Base-by-base conservation (phyloP, 1,140 invertebrate genomes). In the Propsilocerus akamusi region DNA sequence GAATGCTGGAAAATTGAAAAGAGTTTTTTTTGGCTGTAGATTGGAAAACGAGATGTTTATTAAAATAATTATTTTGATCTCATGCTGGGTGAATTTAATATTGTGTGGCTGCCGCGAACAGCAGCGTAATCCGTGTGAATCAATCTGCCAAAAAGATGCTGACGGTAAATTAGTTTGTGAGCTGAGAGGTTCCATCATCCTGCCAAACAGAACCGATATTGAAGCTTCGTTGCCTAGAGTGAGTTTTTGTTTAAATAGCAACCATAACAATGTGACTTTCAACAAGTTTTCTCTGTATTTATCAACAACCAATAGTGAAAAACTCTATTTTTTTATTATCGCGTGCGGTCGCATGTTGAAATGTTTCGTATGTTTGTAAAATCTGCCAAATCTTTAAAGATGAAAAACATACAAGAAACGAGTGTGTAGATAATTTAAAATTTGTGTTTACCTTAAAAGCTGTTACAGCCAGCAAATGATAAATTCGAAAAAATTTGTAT, bases 141-240 rank as follows among this genome's bases (percentile, higher is more conserved):
- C 64, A 22, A 56, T 75, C 23, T 75, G 73, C 50, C 17, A 47
- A 53, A 48, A 14, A 34, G 23, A 30, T 24, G 52, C 5, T 23
- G 60, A 68, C 25, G 52, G 54, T 0, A 59, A 12, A 57, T 59
- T 14, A 47, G 64, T 65, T 30, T 75, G 73, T 51, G 64, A 65
- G 11, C 66, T 77, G n/a, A 59, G 70, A 20, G 73, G 72, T 1
- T 67, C 74, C 4, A 63, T 77, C 6, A 57, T 77, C 46, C 54
- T 76, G 52, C 73, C 75, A 1, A 68, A 67, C 26, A 70, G 70
- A 51, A 69, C 68, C 1, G 59, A 59, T 3, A 71, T 67, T 26
- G 64, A 70, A 47, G 69, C 70, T 0, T 71, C 72, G 4, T 56
- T 75, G 53, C 54, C 64, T 14, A 66, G 67, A 10, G 70, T 71